Percentiles rank a stretch among this genome's conserved stretches.
phyloP scores from a whole-genome alignment of 2,888 invertebrate species.

The Stomorhina lunata region DNA sequence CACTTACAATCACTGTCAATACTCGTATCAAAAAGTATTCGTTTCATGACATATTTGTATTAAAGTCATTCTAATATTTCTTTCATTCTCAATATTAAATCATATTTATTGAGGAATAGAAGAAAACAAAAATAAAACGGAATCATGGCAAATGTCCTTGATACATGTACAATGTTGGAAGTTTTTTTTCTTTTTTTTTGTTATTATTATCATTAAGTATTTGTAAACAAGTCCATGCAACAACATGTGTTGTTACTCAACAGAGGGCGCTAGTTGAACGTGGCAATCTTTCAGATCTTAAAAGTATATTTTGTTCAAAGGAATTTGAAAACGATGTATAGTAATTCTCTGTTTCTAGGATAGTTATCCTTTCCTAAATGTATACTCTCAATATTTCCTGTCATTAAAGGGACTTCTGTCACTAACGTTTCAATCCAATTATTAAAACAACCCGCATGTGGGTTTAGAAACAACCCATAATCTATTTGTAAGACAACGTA shows the following conservation, averaged over 20 bases:
- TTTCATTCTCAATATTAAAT: neutral
- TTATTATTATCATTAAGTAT: constrained; percentile 15
- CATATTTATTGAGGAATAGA: neutral
- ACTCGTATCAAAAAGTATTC: no score
- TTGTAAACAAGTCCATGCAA: constrained; percentile 18
- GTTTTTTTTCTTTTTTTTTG: constrained; percentile 22
- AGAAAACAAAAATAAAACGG: constrained; percentile 6
- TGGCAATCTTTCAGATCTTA: neutral
- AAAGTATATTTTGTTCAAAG: no score
- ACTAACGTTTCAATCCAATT: neutral
- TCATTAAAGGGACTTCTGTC: neutral
- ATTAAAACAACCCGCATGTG: neutral
- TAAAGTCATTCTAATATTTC: neutral
- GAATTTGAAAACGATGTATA: no score
- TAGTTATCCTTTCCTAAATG: neutral
- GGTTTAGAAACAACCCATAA: constrained; percentile 16
- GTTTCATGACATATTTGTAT: neutral
- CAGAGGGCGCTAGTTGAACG: neutral
- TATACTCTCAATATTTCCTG: neutral
- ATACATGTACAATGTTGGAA: constrained; percentile 36
- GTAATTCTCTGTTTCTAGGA: no score
- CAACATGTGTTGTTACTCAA: constrained; percentile 5
- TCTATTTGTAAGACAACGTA: constrained; percentile 24
- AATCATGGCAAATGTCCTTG: constrained; percentile 53
- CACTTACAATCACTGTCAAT: constrained; percentile 42